Percentiles rank a stretch among this genome's conserved stretches.
phyloP scores from a whole-genome alignment of 2,888 invertebrate genomes.

The Oxyteleia sp. region DNA sequence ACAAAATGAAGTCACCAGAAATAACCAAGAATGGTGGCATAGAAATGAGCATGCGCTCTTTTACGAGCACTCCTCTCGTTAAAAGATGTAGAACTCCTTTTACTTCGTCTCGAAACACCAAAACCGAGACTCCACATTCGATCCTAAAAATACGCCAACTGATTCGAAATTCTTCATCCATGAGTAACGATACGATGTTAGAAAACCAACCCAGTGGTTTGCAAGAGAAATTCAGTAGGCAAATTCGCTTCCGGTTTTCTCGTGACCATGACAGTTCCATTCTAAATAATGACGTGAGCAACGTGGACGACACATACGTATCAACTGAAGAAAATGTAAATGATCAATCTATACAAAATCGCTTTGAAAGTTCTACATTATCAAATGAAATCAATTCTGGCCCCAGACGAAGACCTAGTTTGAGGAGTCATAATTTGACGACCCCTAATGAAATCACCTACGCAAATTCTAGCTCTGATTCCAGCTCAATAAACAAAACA shows the following conservation, averaged over 20 bases:
- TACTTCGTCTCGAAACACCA: slow-evolving; percentile 35
- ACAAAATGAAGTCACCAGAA: slow-evolving; percentile 11
- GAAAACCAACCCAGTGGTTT: slow-evolving; percentile 31
- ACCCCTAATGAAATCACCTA: no score
- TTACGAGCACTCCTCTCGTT: slow-evolving; percentile 83
- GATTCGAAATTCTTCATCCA: slow-evolving; percentile 80
- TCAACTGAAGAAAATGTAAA: background rate
- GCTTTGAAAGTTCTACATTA: background rate
- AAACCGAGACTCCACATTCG: slow-evolving; percentile 82
- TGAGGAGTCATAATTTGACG: slow-evolving; percentile 77
- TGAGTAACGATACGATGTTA: slow-evolving; percentile 36
- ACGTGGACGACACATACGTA: slow-evolving; percentile 3
- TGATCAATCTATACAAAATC: background rate
- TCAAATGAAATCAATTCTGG: slow-evolving; percentile 29
- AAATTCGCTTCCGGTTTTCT: slow-evolving; percentile 84
- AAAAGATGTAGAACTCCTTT: slow-evolving; percentile 78
- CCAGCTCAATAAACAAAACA: no score
- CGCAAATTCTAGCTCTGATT: no score
- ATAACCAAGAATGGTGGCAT: slow-evolving; percentile 21
- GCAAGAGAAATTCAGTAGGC: slow-evolving; percentile 77
- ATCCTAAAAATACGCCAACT: slow-evolving; percentile 85
- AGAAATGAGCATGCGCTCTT: slow-evolving; percentile 73
- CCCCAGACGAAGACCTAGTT: slow-evolving; percentile 81
- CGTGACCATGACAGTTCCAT: slow-evolving; percentile 56
- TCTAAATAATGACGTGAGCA: slow-evolving; percentile 5